Conservation (phyloP, 2,888 invertebrate species). For the Oegoconia quadripuncta region DNA sequence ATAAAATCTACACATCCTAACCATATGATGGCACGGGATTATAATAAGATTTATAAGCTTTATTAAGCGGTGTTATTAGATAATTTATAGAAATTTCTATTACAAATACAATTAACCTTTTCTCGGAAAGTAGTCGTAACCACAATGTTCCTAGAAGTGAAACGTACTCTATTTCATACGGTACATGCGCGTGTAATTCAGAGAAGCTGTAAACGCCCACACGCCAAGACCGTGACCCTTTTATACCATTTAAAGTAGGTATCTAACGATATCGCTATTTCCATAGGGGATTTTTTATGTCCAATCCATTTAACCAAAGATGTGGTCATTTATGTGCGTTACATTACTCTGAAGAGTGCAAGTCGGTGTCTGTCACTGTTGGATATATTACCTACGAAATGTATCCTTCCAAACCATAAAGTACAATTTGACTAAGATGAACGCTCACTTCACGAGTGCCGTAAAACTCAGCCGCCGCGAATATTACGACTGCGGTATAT, state of each 20-base stretch:
- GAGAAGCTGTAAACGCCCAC: slow-evolving; percentile 49
- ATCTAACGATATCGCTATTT: slow-evolving; percentile 25
- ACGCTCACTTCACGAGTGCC: slow-evolving; percentile 37
- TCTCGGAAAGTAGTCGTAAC: slow-evolving; percentile 39
- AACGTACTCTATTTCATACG: slow-evolving; percentile 22
- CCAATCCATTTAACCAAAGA: slow-evolving; percentile 29
- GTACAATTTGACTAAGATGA: slow-evolving; percentile 50
- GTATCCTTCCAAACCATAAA: slow-evolving; percentile 37
- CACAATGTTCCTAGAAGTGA: slow-evolving; percentile 30
- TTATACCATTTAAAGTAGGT: slow-evolving; percentile 33
- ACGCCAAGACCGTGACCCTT: slow-evolving; percentile 26
- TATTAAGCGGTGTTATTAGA: background rate
- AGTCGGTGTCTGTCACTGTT: slow-evolving; percentile 19
- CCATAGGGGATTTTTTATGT: slow-evolving; percentile 30
- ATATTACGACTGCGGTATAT: slow-evolving; percentile 35
- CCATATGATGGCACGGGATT: background rate
- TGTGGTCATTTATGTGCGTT: slow-evolving; percentile 13
- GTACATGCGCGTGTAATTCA: slow-evolving; percentile 32
- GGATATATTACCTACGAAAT: slow-evolving; percentile 36
- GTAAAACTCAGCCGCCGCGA: slow-evolving; percentile 37
- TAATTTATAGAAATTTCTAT: slow-evolving; percentile 10
- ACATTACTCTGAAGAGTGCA: slow-evolving; percentile 19
- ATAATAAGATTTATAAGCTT: background rate
- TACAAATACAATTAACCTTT: slow-evolving; percentile 46
- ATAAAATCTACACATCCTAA: too few relatives aligned